Percentiles rank a stretch among this genome's conserved stretches.
Conservation (phyloP, 2,797 vertebrate species). For the Monodelphis domestica region DNA sequence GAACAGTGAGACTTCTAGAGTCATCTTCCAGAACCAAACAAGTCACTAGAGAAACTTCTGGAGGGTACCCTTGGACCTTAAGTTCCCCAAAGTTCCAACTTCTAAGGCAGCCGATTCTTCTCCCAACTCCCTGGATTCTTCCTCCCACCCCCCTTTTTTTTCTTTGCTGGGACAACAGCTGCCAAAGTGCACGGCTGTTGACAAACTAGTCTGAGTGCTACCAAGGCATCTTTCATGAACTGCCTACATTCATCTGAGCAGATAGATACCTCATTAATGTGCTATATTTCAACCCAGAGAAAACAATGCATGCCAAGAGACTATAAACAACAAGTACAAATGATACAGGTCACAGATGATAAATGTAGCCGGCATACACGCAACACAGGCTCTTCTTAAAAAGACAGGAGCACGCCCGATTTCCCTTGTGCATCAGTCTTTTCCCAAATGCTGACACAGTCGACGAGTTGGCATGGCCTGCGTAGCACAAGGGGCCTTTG, state of each 20-base stretch:
- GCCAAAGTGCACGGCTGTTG: conserved; percentile 77
- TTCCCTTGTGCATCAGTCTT: conserved; percentile 69
- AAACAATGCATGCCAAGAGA: conserved; percentile 83
- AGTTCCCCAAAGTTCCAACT: neutral
- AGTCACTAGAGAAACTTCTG: neutral
- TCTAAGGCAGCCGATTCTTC: neutral
- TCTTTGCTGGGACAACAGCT: conserved; percentile 70
- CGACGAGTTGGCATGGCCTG: conserved; percentile 41
- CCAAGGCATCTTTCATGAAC: conserved; percentile 79
- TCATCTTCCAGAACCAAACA: neutral
- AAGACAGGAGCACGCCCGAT: conserved; percentile 31
- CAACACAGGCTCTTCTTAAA: conserved; percentile 53
- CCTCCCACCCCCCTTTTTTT: conserved; percentile 40
- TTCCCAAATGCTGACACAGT: conserved; percentile 69
- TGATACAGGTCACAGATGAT: conserved; percentile 84
- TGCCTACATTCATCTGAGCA: conserved; percentile 74
- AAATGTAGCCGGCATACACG: conserved; percentile 76
- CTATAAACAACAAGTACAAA: conserved; percentile 84
- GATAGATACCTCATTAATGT: conserved; percentile 85
- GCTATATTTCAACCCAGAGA: conserved; percentile 83
- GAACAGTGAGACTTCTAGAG: neutral
- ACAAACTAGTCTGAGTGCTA: conserved; percentile 81
- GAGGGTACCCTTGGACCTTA: neutral
- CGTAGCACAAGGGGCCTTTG: neutral
- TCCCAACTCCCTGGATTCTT: neutral